Percentiles rank a stretch among this genome's conserved stretches.
These are phyloP conservation scores for Macroteleia sp. DNA, from an alignment of 2,888 invertebrate genomes.

Conservation along the genomic window DNA sequence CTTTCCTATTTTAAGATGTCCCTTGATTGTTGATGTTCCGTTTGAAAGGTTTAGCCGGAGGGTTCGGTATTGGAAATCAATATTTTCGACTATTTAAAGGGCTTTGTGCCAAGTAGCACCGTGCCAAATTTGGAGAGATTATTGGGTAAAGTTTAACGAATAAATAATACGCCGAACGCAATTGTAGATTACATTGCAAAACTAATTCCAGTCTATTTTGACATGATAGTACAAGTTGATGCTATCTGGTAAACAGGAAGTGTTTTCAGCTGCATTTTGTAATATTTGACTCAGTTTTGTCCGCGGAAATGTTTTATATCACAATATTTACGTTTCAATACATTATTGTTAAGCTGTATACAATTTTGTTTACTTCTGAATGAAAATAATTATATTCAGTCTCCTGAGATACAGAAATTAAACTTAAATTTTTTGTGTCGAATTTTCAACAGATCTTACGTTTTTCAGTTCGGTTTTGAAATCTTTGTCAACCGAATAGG, in stretches of 20 bases:
- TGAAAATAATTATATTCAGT: no score
- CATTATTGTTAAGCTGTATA: no score
- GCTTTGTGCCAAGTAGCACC: constrained; percentile 46
- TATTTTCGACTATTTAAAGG: constrained; percentile 59
- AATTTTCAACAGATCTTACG: no score
- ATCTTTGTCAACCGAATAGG: no score
- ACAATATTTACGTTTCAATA: no score
- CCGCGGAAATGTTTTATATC: no score
- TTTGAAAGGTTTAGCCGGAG: constrained; percentile 16
- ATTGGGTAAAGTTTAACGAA: constrained; percentile 30
- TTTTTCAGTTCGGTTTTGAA: no score
- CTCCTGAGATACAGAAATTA: no score
- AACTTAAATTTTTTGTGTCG: no score
- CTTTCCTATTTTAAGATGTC: constrained; percentile 41
- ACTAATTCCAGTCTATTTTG: constrained; percentile 15
- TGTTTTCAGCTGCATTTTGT: constrained; percentile 1
- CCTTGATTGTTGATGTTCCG: constrained; percentile 51
- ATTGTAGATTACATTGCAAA: not conserved
- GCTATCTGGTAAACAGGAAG: constrained; percentile 15
- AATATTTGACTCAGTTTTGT: no score
- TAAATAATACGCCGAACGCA: constrained; percentile 27
- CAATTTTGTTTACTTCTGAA: no score
- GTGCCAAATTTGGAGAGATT: constrained; percentile 48
- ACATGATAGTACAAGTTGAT: constrained; percentile 11
- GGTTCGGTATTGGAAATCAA: constrained; percentile 58